A percentile compares a stretch with the other conserved stretches of the same genome.
These are phyloP conservation scores for Huso huso DNA, from an alignment of 2,797 vertebrate genomes.

Conservation along the genomic window DNA sequence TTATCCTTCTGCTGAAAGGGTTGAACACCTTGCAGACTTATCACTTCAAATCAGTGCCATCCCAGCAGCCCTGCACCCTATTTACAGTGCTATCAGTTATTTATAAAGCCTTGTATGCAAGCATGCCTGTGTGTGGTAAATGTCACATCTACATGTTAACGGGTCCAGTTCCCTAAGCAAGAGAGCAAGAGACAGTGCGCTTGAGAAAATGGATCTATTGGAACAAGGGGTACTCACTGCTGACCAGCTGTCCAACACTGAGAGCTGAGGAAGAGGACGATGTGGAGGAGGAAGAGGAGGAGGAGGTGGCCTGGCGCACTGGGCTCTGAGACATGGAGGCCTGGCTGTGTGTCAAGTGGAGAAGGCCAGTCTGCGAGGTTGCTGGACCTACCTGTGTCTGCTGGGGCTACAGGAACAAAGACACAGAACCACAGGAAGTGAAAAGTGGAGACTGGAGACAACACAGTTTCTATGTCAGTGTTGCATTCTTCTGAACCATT, in stretches of 20 bases:
- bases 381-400: constrained; percentile 78
- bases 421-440: no score
- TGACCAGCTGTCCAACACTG: constrained; percentile 98
- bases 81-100: no score
- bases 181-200: neutral
- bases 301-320: constrained; percentile 84
- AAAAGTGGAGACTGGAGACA: no score
- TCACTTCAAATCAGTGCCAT: no score
- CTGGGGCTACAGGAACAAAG: constrained; percentile 60
- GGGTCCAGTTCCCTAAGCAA: no score
- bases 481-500: no score
- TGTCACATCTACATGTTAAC: neutral
- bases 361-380: constrained; percentile 79
- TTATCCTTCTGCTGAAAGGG: no score
- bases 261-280: constrained; percentile 87
- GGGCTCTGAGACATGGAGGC: constrained; percentile 80
- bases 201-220: no score
- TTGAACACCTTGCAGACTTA: no score
- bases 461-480: no score
- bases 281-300: constrained; percentile 75
- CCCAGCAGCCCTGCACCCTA: no score
- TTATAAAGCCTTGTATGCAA: neutral
- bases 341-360: constrained; percentile 90
- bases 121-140: neutral
- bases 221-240: constrained; percentile 80